Conservation (phyloP, 1,140 invertebrate species). For the Solenopsis invicta region DNA sequence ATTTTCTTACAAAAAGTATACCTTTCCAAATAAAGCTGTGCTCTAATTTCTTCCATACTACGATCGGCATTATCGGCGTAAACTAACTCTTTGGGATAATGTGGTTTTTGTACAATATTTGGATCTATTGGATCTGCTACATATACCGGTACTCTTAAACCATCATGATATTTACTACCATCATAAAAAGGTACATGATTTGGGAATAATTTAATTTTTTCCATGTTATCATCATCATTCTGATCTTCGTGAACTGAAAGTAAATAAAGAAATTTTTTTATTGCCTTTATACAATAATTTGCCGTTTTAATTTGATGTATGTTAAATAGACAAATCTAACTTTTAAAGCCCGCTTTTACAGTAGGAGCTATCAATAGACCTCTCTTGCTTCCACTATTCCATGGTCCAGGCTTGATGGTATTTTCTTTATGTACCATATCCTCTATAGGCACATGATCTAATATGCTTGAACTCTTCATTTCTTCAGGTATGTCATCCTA, state of each 20-base stretch:
- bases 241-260: slow-evolving; percentile 89
- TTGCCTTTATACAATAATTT: neutral
- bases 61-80: slow-evolving; percentile 89
- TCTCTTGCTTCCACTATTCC: slow-evolving; percentile 87
- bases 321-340: slow-evolving; percentile 71
- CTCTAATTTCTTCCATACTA: slow-evolving; percentile 90
- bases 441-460: slow-evolving; percentile 87
- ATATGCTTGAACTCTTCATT: slow-evolving; percentile 86
- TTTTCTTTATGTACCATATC: slow-evolving; percentile 89
- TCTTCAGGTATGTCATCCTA: slow-evolving; percentile 80
- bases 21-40: slow-evolving; percentile 81
- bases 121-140: slow-evolving; percentile 89
- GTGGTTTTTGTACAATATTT: slow-evolving; percentile 87
- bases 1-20: slow-evolving; percentile 63
- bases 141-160: slow-evolving; percentile 88
- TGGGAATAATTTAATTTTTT: slow-evolving; percentile 80
- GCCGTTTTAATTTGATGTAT: neutral
- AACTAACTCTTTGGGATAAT: slow-evolving; percentile 87
- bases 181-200: slow-evolving; percentile 83
- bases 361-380: slow-evolving; percentile 80
- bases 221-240: slow-evolving; percentile 77
- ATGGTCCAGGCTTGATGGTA: slow-evolving; percentile 89
- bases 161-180: slow-evolving; percentile 87
- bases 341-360: slow-evolving; percentile 83
- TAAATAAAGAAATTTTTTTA: neutral